A percentile compares a stretch with the other conserved stretches of the same genome.
phyloP scores from a whole-genome alignment of 2,888 invertebrate genomes.

The Eudasyphora cyanicolor region DNA sequence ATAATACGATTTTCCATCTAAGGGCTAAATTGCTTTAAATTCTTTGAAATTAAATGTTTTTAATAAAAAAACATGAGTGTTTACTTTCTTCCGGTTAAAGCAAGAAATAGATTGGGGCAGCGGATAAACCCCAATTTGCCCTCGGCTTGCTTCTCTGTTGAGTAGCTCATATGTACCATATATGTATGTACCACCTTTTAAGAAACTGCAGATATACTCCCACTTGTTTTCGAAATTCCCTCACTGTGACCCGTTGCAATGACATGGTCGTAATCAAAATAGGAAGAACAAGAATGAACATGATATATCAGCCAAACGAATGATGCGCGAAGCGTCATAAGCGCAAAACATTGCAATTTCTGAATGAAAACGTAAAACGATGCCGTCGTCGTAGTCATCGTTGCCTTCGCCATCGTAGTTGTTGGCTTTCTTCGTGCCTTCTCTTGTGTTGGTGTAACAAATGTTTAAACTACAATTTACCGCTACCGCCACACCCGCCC shows the following conservation, averaged over 20 bases:
- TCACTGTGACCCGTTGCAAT: background rate
- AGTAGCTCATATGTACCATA: no score
- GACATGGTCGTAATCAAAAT: background rate
- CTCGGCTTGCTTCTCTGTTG: no score
- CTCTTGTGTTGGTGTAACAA: constrained; percentile 9
- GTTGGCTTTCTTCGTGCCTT: background rate
- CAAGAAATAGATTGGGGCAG: no score
- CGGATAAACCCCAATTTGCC: no score
- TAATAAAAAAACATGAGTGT: no score
- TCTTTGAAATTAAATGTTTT: no score
- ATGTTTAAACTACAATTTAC: background rate
- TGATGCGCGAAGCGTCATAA: background rate
- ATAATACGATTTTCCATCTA: no score
- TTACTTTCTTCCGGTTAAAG: no score
- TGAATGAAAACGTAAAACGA: constrained; percentile 59
- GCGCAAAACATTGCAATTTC: constrained; percentile 20
- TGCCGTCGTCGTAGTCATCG: background rate
- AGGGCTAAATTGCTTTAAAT: no score
- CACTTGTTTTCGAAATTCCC: no score
- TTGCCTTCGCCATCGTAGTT: background rate
- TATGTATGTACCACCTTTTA: no score
- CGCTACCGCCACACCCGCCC: background rate
- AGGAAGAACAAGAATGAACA: background rate
- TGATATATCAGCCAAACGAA: background rate
- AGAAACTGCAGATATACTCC: no score